phyloP scores from a whole-genome alignment of 2,113 vertebrate species.

The Lamprologus lemairii region DNA sequence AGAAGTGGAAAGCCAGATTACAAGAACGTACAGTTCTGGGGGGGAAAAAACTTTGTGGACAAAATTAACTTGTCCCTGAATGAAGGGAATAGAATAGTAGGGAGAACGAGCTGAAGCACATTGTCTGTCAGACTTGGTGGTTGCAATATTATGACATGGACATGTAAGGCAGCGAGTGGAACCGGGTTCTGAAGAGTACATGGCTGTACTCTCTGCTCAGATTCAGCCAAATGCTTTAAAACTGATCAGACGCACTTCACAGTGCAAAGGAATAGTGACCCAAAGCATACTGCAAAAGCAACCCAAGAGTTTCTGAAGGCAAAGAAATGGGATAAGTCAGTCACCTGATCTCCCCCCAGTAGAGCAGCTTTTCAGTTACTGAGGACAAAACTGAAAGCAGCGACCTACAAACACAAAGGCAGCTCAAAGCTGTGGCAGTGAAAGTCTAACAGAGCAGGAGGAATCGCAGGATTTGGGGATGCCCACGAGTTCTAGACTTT shows the following conservation, averaged over 20 bases:
- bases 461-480: neutral
- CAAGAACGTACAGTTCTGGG: neutral
- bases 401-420: neutral
- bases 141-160: neutral
- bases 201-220: neutral
- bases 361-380: neutral
- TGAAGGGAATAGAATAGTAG: neutral
- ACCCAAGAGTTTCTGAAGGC: neutral
- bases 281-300: neutral
- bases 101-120: neutral
- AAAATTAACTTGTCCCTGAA: neutral
- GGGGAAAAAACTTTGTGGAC: accelerated
- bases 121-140: neutral
- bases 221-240: neutral
- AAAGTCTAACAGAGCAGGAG: neutral
- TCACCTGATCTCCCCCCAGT: neutral
- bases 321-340: neutral
- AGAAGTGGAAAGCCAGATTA: neutral
- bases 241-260: neutral
- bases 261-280: neutral
- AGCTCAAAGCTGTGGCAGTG: neutral
- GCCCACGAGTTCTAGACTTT: neutral
- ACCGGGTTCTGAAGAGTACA: neutral
- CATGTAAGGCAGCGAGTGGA: neutral
- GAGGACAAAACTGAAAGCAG: neutral